A percentile compares a stretch with the other conserved stretches of the same genome.
Evolutionary conservation across 2,113 vertebrate genomes (phyloP).

Genomic region (Cervus canadensis): DNA sequence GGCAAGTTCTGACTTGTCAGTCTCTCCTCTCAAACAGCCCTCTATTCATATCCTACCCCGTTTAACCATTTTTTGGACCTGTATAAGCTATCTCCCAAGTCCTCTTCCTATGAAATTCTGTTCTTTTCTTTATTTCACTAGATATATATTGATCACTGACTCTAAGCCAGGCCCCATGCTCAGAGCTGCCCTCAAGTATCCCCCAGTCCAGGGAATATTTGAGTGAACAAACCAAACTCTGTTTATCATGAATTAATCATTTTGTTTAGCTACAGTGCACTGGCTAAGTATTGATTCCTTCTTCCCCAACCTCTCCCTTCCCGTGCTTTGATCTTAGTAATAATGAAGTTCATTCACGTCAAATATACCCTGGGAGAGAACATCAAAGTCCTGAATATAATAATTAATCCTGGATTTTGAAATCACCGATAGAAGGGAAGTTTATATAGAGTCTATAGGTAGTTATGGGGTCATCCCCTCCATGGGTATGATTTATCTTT

Average conservation of each 20-base stretch:
- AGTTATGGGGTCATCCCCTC: neutral
- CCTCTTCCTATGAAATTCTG: neutral
- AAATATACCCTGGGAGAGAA: constrained; percentile 50
- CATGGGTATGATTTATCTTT: constrained; percentile 16
- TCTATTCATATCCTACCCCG: neutral
- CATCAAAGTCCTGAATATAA: constrained; percentile 32
- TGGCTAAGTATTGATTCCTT: neutral
- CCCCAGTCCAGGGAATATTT: neutral
- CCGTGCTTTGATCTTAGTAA: constrained; percentile 43
- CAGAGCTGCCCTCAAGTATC: neutral
- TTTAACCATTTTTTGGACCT: neutral
- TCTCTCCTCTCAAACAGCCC: neutral
- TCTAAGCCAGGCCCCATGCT: neutral
- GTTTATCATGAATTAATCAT: constrained; percentile 34
- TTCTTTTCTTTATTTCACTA: neutral
- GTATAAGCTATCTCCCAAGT: neutral
- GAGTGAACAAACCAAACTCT: neutral
- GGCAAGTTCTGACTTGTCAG: neutral
- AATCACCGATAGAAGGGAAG: neutral
- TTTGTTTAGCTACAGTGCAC: neutral
- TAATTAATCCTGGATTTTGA: constrained; percentile 46
- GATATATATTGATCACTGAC: neutral
- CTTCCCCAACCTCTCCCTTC: neutral
- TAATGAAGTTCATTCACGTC: constrained; percentile 53
- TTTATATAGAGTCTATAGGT: neutral